Conservation (phyloP, 2,797 vertebrate species). For the Halcyon smyrnensis region DNA sequence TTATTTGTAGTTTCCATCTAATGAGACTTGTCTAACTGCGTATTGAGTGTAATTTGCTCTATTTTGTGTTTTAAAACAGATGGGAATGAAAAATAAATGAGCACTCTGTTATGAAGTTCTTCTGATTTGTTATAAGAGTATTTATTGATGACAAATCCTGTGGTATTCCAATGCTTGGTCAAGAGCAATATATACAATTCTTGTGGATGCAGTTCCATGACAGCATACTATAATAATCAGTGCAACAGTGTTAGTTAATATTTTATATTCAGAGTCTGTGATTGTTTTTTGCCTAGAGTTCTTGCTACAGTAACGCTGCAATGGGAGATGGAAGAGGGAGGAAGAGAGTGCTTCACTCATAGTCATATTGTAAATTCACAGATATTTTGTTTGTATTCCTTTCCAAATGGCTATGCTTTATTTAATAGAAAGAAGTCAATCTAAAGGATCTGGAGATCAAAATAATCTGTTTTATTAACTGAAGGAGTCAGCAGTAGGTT, state of each 20-base stretch:
- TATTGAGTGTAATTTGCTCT: slow-evolving; percentile 35
- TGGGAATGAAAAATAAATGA: not conserved
- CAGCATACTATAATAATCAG: not conserved
- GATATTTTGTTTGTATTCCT: not conserved
- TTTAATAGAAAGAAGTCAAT: not conserved
- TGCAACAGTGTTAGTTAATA: not conserved
- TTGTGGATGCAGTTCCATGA: not conserved
- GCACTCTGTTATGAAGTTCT: not conserved
- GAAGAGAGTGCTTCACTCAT: not conserved
- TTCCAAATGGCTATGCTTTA: slow-evolving; percentile 11
- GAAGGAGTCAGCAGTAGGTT: not conserved
- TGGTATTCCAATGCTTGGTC: not conserved
- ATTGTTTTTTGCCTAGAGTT: not conserved
- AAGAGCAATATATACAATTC: not conserved
- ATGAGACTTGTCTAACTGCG: slow-evolving; percentile 19
- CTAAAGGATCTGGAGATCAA: not conserved
- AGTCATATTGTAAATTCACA: not conserved
- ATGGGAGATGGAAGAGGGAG: not conserved
- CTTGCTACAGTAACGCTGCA: not conserved
- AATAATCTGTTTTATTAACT: not conserved
- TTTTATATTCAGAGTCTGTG: not conserved
- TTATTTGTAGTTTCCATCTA: slow-evolving; percentile 46
- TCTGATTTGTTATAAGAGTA: not conserved
- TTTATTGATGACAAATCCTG: not conserved
- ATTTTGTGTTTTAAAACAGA: slow-evolving; percentile 35